Conservation (phyloP, 2,113 vertebrate genomes). For the Marmota monax region DNA sequence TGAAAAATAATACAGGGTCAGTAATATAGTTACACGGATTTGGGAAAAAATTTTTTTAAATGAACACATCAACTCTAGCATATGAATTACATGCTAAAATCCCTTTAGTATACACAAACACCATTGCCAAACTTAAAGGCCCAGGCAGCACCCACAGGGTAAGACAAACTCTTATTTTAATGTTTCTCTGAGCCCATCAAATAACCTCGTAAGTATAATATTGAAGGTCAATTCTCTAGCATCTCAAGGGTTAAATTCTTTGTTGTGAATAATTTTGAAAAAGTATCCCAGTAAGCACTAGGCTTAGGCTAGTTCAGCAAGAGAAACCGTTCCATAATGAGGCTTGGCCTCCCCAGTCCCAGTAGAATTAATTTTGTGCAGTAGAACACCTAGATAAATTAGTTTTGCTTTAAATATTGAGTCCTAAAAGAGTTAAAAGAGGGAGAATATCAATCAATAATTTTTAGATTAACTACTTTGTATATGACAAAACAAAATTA, state of each 20-base stretch:
- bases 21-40: neutral
- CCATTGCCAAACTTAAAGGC: slow-evolving; percentile 5
- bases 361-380: slow-evolving; percentile 86
- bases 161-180: slow-evolving; percentile 12
- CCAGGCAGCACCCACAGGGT: neutral
- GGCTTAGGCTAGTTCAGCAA: slow-evolving; percentile 76
- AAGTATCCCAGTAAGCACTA: slow-evolving; percentile 70
- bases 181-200: neutral
- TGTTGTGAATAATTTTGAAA: slow-evolving; percentile 72
- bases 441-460: slow-evolving; percentile 85
- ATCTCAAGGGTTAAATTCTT: slow-evolving; percentile 76
- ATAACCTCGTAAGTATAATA: slow-evolving; percentile 12
- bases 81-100: slow-evolving; percentile 42
- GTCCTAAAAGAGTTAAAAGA: slow-evolving; percentile 85
- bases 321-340: slow-evolving; percentile 73
- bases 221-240: neutral
- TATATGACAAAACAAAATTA: slow-evolving; percentile 88
- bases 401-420: slow-evolving; percentile 88
- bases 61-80: neutral
- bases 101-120: neutral
- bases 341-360: slow-evolving; percentile 79
- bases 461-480: slow-evolving; percentile 87
- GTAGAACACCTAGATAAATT: slow-evolving; percentile 87
- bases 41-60: neutral
- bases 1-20: slow-evolving; percentile 30